Percentiles rank a stretch among this genome's conserved stretches.
These are phyloP conservation scores for Andrena minutula DNA, from an alignment of 2,888 invertebrate species.

Conservation along the genomic window DNA sequence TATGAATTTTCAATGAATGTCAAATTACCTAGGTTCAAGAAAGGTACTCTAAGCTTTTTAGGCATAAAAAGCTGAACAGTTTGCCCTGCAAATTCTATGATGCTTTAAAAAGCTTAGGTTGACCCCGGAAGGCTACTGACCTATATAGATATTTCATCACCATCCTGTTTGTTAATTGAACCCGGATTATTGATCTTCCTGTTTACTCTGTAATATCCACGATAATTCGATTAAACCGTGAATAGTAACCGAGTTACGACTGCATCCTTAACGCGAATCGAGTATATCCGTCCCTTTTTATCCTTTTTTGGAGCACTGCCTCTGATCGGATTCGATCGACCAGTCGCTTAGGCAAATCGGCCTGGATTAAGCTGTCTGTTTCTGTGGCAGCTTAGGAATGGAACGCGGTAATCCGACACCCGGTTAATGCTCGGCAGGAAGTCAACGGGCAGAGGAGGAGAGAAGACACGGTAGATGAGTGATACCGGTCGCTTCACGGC, in stretches of 20 bases:
- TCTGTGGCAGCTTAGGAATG: constrained; percentile 66
- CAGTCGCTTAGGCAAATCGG: constrained; percentile 53
- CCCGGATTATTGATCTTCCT: too few relatives aligned
- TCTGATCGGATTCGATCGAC: constrained; percentile 47
- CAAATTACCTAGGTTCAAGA: too few relatives aligned
- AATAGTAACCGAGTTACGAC: background rate
- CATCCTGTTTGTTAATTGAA: too few relatives aligned
- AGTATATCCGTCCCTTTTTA: background rate
- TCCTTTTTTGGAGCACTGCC: constrained; percentile 16
- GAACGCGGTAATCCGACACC: constrained; percentile 70
- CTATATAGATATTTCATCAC: too few relatives aligned
- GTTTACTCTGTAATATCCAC: background rate
- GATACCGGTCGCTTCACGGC: constrained; percentile 50
- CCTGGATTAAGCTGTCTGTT: constrained; percentile 59
- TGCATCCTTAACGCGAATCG: background rate
- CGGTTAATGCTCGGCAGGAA: constrained; percentile 70
- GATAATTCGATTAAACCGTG: background rate
- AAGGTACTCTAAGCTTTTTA: too few relatives aligned
- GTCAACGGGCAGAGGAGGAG: constrained; percentile 56
- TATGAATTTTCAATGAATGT: too few relatives aligned
- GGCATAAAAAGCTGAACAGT: too few relatives aligned
- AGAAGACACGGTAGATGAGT: constrained; percentile 55
- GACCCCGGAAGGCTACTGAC: too few relatives aligned
- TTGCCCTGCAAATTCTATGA: too few relatives aligned
- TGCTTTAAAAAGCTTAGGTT: too few relatives aligned